These are phyloP conservation scores for Lethocerus indicus DNA, from an alignment of 1,140 invertebrate species.

Conservation along the genomic window DNA sequence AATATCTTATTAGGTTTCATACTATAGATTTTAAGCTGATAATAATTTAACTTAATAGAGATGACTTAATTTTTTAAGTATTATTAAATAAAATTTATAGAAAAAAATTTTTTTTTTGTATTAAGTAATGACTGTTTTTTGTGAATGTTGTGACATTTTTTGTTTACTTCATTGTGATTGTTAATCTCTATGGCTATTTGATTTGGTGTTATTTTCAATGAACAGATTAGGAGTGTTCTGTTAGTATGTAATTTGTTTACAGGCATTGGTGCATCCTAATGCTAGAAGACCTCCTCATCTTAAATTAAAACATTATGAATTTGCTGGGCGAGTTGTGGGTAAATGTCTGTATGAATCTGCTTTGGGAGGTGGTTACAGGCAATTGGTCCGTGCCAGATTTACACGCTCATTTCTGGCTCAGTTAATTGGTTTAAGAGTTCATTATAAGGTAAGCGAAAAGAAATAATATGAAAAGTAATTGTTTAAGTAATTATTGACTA, in stretches of 20 bases:
- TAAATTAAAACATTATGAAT: constrained; percentile 81
- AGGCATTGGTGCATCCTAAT: constrained; percentile 77
- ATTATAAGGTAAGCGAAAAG: constrained; percentile 52
- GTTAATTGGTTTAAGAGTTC: constrained; percentile 78
- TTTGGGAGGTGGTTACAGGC: constrained; percentile 69
- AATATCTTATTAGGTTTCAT: background rate
- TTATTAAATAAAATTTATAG: no score
- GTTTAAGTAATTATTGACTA: background rate
- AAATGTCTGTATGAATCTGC: constrained; percentile 87
- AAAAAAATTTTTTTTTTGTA: no score
- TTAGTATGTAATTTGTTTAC: no score
- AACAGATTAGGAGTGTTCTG: no score
- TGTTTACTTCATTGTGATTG: no score
- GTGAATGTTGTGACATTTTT: no score
- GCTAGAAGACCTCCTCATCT: constrained; percentile 49
- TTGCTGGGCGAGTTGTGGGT: constrained; percentile 86
- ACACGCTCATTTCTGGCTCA: constrained; percentile 87
- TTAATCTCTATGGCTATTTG: no score
- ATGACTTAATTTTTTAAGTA: background rate
- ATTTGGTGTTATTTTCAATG: no score
- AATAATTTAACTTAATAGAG: background rate
- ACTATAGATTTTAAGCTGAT: background rate
- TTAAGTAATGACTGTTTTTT: no score
- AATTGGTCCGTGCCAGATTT: constrained; percentile 76
- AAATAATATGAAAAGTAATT: background rate